Base-by-base conservation (phyloP, 2,888 invertebrate species). In the Mesorhabditis spiculigera region DNA sequence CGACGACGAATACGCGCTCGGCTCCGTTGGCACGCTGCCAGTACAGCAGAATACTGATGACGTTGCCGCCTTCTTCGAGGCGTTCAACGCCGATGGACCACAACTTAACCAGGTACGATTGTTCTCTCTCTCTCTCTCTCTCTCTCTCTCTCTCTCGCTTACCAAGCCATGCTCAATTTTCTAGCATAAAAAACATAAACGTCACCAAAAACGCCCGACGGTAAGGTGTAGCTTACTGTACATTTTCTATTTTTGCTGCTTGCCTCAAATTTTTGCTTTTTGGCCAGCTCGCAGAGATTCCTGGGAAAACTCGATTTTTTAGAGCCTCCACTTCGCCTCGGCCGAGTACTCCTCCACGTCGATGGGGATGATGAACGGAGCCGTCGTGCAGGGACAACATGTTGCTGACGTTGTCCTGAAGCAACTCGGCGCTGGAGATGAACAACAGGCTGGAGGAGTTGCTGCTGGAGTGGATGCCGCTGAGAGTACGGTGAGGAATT, bases 321-420 rank as follows among this genome's bases (percentile, higher is more conserved):
- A 76, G 65, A 73, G 74, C 66, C 68, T 78, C 13, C 73, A 75
- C 67, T 78, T 81, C 58, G 78, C 81, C 6, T 76, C 79, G 0
- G 75, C 81, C 42, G 81, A 81, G 68, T 66, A 79, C 13, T 72
- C 76, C 3, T 73, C 72, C 4, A 68, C 44, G 5, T 75, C 78
- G 41, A 70, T 76, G 41, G 81, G 81, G 5, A 76, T 77, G 65
- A 81, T 80, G 80, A 81, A 81, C 65, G 81, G 81, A 66, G 81
- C 81, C 5, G 72, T 81, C 8, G 63, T 74, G 42, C 65, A 76
- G 3, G 81, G 78, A 6, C 45, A 77, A 10, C 13, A 65, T 4
- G 80, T 75, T 5, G 74, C 72, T 58, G 66, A 69, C 1, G 45
- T 43, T 1, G 63, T 68, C 16, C n/a, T 4, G 5, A n/a, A 63